These are phyloP conservation scores for Leptodactylus fallax DNA, from an alignment of 2,797 vertebrate genomes.

Conservation along the genomic window DNA sequence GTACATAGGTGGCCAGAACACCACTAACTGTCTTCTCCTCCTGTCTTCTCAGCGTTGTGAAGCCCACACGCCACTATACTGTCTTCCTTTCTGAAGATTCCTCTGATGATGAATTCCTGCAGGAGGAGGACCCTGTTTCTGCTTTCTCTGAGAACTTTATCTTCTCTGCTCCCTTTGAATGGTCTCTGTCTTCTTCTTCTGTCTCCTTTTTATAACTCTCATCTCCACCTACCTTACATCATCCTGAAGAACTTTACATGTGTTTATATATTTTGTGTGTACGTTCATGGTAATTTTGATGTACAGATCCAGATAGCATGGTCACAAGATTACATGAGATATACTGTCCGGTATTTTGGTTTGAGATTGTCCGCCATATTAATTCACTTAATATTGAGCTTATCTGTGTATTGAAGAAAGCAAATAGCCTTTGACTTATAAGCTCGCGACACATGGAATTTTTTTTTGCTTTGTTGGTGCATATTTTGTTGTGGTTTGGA, in stretches of 20 bases:
- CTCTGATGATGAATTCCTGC: constrained; percentile 92
- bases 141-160: constrained; percentile 95
- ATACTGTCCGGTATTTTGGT: too few species aligned
- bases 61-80: constrained; percentile 93
- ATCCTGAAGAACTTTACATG: neutral
- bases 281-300: too few species aligned
- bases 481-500: too few species aligned
- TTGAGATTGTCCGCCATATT: neutral
- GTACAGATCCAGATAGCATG: too few species aligned
- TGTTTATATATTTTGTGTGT: too few species aligned
- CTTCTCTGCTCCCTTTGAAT: constrained; percentile 95
- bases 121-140: constrained; percentile 85
- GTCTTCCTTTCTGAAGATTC: constrained; percentile 98
- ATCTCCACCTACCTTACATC: neutral
- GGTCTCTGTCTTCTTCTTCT: constrained; percentile 80
- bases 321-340: too few species aligned
- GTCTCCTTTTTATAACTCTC: neutral
- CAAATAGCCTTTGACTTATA: neutral
- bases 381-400: neutral
- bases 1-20: neutral
- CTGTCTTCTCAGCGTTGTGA: constrained; percentile 84
- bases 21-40: constrained; percentile 69
- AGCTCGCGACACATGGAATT: too few species aligned
- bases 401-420: neutral
- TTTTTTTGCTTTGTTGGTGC: too few species aligned